Conservation (phyloP, 30 jellyfish, hydroid and myxozoan species). For the Clytia hemisphaerica region DNA sequence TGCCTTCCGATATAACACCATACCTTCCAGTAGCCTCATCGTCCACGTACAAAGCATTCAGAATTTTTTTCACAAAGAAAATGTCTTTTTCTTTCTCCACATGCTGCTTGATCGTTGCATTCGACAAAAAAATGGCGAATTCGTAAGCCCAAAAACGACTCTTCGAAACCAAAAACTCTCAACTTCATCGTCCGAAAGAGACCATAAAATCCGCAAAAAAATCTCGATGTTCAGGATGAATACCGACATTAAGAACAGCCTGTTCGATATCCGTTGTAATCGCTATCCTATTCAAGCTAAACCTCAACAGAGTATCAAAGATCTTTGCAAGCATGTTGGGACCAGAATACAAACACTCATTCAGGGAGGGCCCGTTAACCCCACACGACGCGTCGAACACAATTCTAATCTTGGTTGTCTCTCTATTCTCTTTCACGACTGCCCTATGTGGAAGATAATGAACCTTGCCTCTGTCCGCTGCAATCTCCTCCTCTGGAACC, state of each 20-base stretch:
- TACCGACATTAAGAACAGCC: conserved; percentile 23
- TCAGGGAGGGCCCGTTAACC: too few relatives aligned
- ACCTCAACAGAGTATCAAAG: conserved; percentile 31
- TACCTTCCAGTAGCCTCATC: not conserved
- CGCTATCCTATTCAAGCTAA: conserved; percentile 21
- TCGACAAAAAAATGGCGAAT: conserved; percentile 21
- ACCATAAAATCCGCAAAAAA: conserved; percentile 39
- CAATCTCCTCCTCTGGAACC: too few relatives aligned
- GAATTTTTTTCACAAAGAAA: not conserved
- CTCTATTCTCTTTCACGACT: too few relatives aligned
- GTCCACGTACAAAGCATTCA: not conserved
- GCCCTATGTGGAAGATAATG: too few relatives aligned
- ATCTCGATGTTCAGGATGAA: conserved; percentile 27
- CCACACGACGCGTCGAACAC: too few relatives aligned
- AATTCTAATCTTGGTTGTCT: too few relatives aligned
- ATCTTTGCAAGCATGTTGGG: conserved; percentile 17
- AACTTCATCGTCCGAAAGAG: not conserved
- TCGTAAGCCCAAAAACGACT: conserved; percentile 36
- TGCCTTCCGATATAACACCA: not conserved
- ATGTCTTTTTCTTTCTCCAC: not conserved
- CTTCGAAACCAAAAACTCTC: conserved; percentile 11
- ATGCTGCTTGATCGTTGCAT: conserved; percentile 27
- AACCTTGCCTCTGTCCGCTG: too few relatives aligned
- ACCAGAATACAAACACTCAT: conserved; percentile 11
- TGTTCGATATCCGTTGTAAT: conserved; percentile 30